Evolutionary conservation across 1,140 invertebrate genomes (phyloP).

Genomic region (Drosophila nigrodunni): DNA sequence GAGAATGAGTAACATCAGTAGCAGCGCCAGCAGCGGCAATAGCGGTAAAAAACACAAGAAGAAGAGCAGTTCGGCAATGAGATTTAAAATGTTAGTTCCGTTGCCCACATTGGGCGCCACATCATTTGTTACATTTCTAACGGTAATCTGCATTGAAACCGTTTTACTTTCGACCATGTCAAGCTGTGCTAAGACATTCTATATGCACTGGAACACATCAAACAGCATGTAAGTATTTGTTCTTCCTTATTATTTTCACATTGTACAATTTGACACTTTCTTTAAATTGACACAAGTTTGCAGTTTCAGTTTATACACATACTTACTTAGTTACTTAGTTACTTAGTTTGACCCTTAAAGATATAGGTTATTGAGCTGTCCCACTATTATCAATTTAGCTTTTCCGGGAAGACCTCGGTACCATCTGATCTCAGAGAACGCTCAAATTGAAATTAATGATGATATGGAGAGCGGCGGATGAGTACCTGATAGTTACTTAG

Average conservation of each 20-base stretch:
- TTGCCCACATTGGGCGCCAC: conserved; percentile 85
- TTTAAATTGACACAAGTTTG: no score
- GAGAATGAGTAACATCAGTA: conserved; percentile 8
- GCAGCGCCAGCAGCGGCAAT: conserved; percentile 13
- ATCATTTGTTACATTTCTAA: conserved; percentile 89
- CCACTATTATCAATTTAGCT: no score
- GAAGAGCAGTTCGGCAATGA: conserved; percentile 1
- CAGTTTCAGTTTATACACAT: no score
- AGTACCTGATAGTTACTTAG: no score
- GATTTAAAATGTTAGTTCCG: conserved; percentile 60
- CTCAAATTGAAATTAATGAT: no score
- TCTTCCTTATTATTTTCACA: background rate
- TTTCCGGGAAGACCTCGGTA: no score
- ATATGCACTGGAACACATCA: conserved; percentile 94
- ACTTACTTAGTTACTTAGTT: no score
- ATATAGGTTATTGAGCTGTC: no score
- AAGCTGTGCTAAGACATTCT: conserved; percentile 92
- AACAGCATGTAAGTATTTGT: conserved; percentile 89
- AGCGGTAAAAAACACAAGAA: conserved; percentile 4
- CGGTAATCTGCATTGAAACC: conserved; percentile 91
- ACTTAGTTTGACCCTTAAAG: no score
- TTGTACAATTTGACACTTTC: no score
- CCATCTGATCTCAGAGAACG: no score
- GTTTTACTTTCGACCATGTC: conserved; percentile 90
- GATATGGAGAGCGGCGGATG: no score